These are phyloP conservation scores for Ctenopoma multispine DNA, from an alignment of 2,797 vertebrate genomes.

Conservation along the genomic window DNA sequence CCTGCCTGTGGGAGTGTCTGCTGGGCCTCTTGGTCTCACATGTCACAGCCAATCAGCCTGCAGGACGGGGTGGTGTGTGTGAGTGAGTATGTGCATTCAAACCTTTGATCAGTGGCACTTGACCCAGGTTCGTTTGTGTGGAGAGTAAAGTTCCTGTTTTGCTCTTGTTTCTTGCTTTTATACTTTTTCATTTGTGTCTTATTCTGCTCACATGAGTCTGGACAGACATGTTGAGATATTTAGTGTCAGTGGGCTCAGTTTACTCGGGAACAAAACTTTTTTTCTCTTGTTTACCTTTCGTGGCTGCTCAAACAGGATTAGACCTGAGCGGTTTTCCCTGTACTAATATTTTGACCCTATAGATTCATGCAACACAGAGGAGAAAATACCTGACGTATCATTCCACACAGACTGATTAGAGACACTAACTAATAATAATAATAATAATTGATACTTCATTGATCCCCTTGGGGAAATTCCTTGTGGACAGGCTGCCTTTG, in stretches of 20 bases:
- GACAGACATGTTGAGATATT: not conserved
- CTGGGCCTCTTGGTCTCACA: constrained; percentile 33
- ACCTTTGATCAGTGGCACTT: constrained; percentile 58
- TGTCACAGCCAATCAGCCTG: constrained; percentile 65
- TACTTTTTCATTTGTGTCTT: not conserved
- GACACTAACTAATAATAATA: too few relatives aligned
- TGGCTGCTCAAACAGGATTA: not conserved
- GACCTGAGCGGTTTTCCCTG: constrained; percentile 15
- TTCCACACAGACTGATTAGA: not conserved
- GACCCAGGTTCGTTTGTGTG: constrained; percentile 23
- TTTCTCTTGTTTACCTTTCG: not conserved
- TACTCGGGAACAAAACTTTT: constrained; percentile 27
- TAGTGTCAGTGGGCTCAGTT: constrained; percentile 21
- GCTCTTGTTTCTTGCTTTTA: not conserved
- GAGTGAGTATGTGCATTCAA: constrained; percentile 26
- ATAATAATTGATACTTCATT: too few relatives aligned
- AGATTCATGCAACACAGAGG: not conserved
- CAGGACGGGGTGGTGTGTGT: constrained; percentile 13
- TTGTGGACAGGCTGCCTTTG: too few relatives aligned
- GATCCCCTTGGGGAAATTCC: too few relatives aligned
- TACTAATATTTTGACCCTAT: not conserved
- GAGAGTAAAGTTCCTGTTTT: constrained; percentile 8
- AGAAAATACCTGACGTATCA: not conserved
- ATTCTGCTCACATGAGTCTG: not conserved
- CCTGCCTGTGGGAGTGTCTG: constrained; percentile 59